Base-by-base conservation (phyloP, 2,888 invertebrate species). In the Alentia gelatinosa region DNA sequence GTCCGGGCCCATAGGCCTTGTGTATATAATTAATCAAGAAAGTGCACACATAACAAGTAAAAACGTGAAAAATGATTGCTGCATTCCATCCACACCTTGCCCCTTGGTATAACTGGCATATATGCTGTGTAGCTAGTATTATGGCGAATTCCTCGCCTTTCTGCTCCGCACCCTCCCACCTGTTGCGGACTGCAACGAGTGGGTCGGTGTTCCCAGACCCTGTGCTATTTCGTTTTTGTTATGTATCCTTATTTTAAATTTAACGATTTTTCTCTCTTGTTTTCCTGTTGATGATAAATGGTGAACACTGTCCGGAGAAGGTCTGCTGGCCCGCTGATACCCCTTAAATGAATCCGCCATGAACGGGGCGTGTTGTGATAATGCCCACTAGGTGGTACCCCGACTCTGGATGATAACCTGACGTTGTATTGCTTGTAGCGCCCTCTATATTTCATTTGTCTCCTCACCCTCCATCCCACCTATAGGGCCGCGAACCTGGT, bases 11-110 rank as follows among this genome's bases (percentile, higher is more conserved):
- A 15, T n/a, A 83, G 83, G 83, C 83, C 83, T 83, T 83, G 23
- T 83, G 83, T 83, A 83, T 83, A 83, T 83, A 83, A n/a, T 23
- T 40, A 40, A 83, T 83, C 83, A 68, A 68, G 68, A 68, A 56
- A 68, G 68, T 12, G 33, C 68, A 68, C 68, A 30, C 33, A 47
- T 47, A 47, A 12, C 47, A 68, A 68, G 83, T 37, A 83, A n/a
- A 40, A 83, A 35, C 7, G 37, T 37, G 39, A 40, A 40, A 50
- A 37, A n/a, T 83, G 83, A 83, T 40, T 40, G 83, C 83, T 83
- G 83, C 83, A 83, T 83, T 83, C 83, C 83, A 83, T 83, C 83
- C 83, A 83, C 83, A 37, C 83, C 83, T 40, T 83, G 40, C 83
- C 83, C 83, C 83, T 40, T 83, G 39, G 39, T 83, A 68, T 30